phyloP scores from a whole-genome alignment of 2,888 invertebrate species.

The Plagiodera versicolora region DNA sequence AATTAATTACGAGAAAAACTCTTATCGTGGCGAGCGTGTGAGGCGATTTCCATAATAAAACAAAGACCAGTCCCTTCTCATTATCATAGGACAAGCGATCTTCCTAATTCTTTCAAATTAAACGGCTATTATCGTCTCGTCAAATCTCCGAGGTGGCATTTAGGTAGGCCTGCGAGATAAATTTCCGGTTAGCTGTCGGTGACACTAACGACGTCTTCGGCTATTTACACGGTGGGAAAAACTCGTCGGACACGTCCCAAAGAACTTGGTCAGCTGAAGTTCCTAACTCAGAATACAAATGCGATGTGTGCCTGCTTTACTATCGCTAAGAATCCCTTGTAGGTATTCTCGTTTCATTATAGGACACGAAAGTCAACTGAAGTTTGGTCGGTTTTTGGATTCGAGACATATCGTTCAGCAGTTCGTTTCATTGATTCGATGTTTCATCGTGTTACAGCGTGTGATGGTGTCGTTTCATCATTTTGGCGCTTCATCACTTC shows the following conservation, averaged over 20 bases:
- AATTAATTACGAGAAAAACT: not conserved
- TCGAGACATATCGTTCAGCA: no score
- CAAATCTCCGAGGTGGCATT: not conserved
- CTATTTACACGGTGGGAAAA: not conserved
- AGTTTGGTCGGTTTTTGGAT: no score
- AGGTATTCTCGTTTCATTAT: no score
- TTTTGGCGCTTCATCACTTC: no score
- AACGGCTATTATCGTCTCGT: not conserved
- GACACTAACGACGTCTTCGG: not conserved
- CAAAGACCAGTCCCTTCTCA: not conserved
- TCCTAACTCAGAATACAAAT: not conserved
- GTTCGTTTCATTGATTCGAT: no score
- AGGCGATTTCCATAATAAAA: not conserved
- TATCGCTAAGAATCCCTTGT: no score
- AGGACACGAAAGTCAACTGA: no score
- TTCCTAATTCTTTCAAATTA: slow-evolving; percentile 1
- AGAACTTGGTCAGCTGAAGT: not conserved
- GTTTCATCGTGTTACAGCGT: no score
- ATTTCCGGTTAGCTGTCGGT: not conserved
- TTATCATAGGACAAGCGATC: not conserved
- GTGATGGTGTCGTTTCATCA: no score
- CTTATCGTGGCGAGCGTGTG: not conserved
- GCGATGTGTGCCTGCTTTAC: no score
- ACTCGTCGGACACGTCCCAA: not conserved
- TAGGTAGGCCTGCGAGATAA: not conserved